Conservation (phyloP, 2,797 vertebrate species). For the Schizothorax lantsangensis region DNA sequence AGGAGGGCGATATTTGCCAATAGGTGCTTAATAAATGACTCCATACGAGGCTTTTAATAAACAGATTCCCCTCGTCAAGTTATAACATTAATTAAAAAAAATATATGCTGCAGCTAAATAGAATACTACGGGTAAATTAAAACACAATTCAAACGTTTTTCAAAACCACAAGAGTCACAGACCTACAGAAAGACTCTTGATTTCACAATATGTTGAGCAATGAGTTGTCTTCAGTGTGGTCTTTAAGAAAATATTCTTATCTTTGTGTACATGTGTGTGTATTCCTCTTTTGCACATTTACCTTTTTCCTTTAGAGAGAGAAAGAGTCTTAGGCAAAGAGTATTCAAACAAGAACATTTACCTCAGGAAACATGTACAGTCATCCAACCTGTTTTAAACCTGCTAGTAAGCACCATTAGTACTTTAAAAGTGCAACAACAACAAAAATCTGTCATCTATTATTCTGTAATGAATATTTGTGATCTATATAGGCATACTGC, state of each 20-base stretch:
- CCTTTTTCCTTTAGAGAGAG: background rate
- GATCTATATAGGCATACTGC: background rate
- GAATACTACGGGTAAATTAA: background rate
- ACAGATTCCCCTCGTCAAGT: background rate
- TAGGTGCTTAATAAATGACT: background rate
- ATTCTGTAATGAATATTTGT: background rate
- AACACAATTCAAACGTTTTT: background rate
- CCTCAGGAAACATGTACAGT: slow-evolving; percentile 1
- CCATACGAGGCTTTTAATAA: background rate
- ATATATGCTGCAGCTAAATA: background rate
- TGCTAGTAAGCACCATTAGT: background rate
- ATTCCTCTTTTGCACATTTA: background rate
- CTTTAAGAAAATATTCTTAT: background rate
- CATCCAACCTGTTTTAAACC: background rate
- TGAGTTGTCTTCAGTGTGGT: background rate
- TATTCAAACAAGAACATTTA: slow-evolving; percentile 18
- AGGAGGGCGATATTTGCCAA: slow-evolving; percentile 30
- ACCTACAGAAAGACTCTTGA: background rate
- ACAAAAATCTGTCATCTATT: background rate
- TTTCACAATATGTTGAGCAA: slow-evolving; percentile 25
- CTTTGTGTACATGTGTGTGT: background rate
- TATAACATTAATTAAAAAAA: background rate
- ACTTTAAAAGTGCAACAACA: background rate
- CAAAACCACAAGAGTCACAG: background rate
- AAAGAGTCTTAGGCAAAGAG: background rate